phyloP scores from a whole-genome alignment of 1,140 invertebrate genomes.

The Dendrolimus punctatus region DNA sequence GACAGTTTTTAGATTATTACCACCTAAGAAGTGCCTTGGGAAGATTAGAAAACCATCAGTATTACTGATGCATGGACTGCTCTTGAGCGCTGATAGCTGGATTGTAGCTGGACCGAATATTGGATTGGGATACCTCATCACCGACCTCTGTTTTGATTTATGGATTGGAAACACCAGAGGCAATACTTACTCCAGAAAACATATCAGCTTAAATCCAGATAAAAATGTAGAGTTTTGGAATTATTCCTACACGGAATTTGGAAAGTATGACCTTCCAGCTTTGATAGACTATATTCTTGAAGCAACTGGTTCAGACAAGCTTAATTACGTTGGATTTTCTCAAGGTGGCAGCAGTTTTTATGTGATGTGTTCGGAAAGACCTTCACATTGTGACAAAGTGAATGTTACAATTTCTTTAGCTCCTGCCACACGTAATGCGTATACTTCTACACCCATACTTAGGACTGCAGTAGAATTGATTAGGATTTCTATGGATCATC shows the following conservation, averaged over 20 bases:
- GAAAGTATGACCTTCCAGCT: slow-evolving; percentile 80
- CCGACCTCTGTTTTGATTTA: slow-evolving; percentile 84
- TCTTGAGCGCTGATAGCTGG: slow-evolving; percentile 79
- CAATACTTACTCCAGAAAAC: slow-evolving; percentile 75
- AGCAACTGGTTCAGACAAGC: slow-evolving; percentile 56
- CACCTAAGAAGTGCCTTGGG: slow-evolving; percentile 22
- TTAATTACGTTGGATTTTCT: slow-evolving; percentile 76
- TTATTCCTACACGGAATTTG: slow-evolving; percentile 81
- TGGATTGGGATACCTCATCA: slow-evolving; percentile 76
- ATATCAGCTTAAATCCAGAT: slow-evolving; percentile 69
- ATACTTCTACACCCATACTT: slow-evolving; percentile 9
- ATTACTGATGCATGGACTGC: slow-evolving; percentile 75
- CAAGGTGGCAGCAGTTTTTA: slow-evolving; percentile 69
- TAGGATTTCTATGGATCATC: background rate
- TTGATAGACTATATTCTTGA: slow-evolving; percentile 78
- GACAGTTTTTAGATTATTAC: slow-evolving; percentile 57
- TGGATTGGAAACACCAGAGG: slow-evolving; percentile 83
- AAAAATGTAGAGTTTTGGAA: slow-evolving; percentile 66
- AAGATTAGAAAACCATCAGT: slow-evolving; percentile 26
- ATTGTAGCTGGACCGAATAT: slow-evolving; percentile 76
- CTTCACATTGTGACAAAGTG: slow-evolving; percentile 40
- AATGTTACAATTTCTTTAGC: slow-evolving; percentile 37
- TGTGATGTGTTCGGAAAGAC: slow-evolving; percentile 47
- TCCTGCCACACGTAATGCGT: slow-evolving; percentile 32
- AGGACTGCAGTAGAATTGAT: background rate